Evolutionary conservation across 2,888 invertebrate species (phyloP).

Genomic region (Thera obeliscata): DNA sequence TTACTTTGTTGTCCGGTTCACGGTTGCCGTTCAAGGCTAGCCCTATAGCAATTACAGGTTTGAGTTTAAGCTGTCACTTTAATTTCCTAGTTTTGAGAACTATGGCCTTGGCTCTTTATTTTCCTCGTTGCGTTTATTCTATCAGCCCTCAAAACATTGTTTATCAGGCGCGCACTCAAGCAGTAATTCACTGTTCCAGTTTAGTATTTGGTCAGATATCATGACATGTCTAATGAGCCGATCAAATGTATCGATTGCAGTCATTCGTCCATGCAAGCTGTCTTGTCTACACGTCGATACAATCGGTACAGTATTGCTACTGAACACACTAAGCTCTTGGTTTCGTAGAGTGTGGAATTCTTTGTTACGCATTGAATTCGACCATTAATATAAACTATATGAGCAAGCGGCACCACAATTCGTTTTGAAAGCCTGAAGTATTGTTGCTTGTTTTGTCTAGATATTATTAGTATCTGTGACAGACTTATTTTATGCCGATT

Average conservation of each 20-base stretch:
- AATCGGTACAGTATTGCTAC: conserved; percentile 29
- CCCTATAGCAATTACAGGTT: not conserved
- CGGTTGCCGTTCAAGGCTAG: not conserved
- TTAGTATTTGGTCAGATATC: conserved; percentile 19
- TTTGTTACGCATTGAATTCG: too few species aligned
- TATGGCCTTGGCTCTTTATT: too few species aligned
- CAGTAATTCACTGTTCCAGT: conserved; percentile 2
- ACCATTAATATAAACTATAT: too few species aligned
- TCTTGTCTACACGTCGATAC: conserved; percentile 31
- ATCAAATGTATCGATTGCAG: conserved; percentile 27
- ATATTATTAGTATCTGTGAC: too few species aligned
- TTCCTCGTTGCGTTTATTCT: too few species aligned
- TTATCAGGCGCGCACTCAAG: not conserved
- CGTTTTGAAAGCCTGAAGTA: too few species aligned
- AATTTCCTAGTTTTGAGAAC: not conserved
- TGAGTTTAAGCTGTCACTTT: not conserved
- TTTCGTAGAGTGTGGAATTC: conserved; percentile 13
- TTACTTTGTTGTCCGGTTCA: not conserved
- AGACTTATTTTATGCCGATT: too few species aligned
- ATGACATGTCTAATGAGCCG: conserved; percentile 26
- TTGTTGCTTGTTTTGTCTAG: too few species aligned
- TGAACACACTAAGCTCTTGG: conserved; percentile 11
- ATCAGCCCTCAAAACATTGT: too few species aligned
- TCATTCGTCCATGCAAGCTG: conserved; percentile 29
- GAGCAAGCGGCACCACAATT: too few species aligned